Evolutionary conservation across 2,113 vertebrate genomes (phyloP).

Genomic region (Leptobrachium leishanense): DNA sequence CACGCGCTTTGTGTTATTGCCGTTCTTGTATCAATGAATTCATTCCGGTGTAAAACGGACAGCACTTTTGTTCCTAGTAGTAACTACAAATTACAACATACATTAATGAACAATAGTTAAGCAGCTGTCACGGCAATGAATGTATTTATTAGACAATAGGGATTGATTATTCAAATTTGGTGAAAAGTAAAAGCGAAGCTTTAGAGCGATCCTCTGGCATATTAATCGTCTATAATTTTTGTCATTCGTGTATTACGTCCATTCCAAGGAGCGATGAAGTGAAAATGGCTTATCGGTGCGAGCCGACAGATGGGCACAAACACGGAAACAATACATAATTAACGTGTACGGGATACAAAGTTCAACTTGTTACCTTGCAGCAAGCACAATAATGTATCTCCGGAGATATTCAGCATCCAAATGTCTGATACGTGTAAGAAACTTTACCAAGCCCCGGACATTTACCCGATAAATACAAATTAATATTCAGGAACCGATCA

Average conservation of each 20-base stretch:
- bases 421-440: no score
- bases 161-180: slow-evolving; percentile 22
- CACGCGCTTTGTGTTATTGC: no score
- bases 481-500: no score
- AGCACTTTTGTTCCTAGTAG: background rate
- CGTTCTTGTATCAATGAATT: background rate
- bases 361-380: background rate
- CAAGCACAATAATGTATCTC: no score
- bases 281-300: background rate
- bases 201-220: slow-evolving; percentile 11
- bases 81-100: background rate
- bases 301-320: slow-evolving; percentile 19
- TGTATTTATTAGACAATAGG: background rate
- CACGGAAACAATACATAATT: background rate
- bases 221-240: background rate
- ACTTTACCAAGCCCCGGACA: no score
- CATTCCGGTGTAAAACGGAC: background rate
- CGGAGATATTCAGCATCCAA: no score
- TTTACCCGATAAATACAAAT: no score
- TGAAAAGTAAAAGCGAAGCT: slow-evolving; percentile 25
- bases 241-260: slow-evolving; percentile 11
- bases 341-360: background rate
- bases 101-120: slow-evolving; percentile 13
- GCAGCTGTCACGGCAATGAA: slow-evolving; percentile 11
- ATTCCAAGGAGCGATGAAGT: background rate